These are phyloP conservation scores for Erythrolamprus reginae DNA, from an alignment of 2,113 vertebrate species.

Conservation along the genomic window DNA sequence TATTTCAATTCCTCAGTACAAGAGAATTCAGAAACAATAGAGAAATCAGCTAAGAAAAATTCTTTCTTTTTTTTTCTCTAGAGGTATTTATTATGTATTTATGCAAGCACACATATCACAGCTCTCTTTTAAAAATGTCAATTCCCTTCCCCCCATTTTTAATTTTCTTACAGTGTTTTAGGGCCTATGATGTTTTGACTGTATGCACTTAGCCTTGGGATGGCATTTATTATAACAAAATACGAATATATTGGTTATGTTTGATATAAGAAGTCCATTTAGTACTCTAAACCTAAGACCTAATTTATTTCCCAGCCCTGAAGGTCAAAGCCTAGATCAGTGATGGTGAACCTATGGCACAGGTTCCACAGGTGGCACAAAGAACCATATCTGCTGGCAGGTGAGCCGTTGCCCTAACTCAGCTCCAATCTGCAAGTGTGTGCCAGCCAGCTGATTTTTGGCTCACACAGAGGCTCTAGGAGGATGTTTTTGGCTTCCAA, in stretches of 20 bases:
- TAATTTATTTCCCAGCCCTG: neutral
- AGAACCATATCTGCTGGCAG: no score
- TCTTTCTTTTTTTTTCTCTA: slow-evolving; percentile 33
- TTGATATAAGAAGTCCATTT: neutral
- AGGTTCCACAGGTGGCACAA: no score
- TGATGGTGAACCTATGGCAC: no score
- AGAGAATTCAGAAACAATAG: slow-evolving; percentile 17
- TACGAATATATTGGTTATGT: neutral
- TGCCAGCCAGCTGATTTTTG: no score
- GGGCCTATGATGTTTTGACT: neutral
- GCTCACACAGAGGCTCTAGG: no score
- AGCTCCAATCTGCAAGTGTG: no score
- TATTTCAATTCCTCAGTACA: slow-evolving; percentile 4
- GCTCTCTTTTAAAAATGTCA: slow-evolving; percentile 33
- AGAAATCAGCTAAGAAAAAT: slow-evolving; percentile 45
- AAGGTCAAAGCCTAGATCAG: neutral
- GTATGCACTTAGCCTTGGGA: neutral
- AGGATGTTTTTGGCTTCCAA: no score
- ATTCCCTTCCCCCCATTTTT: neutral
- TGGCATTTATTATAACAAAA: neutral
- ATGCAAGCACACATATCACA: slow-evolving; percentile 60
- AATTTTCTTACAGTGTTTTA: neutral
- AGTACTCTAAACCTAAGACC: neutral
- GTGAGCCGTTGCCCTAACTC: no score
- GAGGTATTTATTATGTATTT: slow-evolving; percentile 63